Conservation (phyloP, 2,797 vertebrate species). For the Amniataba percoides region DNA sequence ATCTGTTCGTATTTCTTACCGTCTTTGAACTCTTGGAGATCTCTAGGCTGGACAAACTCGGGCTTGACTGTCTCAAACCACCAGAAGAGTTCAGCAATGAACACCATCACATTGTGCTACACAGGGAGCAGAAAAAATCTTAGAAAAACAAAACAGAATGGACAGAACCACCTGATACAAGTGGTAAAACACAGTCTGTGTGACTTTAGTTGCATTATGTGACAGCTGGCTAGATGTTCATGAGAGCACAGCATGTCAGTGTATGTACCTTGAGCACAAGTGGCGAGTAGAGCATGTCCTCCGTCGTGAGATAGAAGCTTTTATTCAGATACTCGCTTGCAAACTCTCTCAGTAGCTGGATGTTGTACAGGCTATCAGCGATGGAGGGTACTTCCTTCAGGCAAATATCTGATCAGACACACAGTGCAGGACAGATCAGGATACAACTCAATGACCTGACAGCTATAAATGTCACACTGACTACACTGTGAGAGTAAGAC, state of each 20-base stretch:
- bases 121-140: slow-evolving; percentile 16
- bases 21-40: slow-evolving; percentile 94
- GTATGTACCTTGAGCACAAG: slow-evolving; percentile 93
- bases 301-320: slow-evolving; percentile 95
- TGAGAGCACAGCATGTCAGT: neutral
- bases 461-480: slow-evolving; percentile 71
- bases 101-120: slow-evolving; percentile 97
- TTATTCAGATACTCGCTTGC: slow-evolving; percentile 94
- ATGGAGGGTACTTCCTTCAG: slow-evolving; percentile 96
- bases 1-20: slow-evolving; percentile 80
- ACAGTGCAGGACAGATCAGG: slow-evolving; percentile 51
- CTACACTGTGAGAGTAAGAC: slow-evolving; percentile 40
- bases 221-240: neutral
- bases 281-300: slow-evolving; percentile 96
- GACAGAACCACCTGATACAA: neutral
- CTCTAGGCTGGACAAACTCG: slow-evolving; percentile 95
- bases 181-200: neutral
- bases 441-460: slow-evolving; percentile 56
- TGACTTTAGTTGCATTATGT: neutral
- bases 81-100: slow-evolving; percentile 99
- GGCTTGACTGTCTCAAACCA: slow-evolving; percentile 99
- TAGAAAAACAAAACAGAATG: neutral
- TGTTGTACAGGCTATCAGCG: slow-evolving; percentile 97
- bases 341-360: slow-evolving; percentile 95
- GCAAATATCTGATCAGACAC: slow-evolving; percentile 90